Percentiles rank a stretch among this genome's conserved stretches.
Conservation (phyloP, 2,888 invertebrate genomes). For the Lasioglossum morio region DNA sequence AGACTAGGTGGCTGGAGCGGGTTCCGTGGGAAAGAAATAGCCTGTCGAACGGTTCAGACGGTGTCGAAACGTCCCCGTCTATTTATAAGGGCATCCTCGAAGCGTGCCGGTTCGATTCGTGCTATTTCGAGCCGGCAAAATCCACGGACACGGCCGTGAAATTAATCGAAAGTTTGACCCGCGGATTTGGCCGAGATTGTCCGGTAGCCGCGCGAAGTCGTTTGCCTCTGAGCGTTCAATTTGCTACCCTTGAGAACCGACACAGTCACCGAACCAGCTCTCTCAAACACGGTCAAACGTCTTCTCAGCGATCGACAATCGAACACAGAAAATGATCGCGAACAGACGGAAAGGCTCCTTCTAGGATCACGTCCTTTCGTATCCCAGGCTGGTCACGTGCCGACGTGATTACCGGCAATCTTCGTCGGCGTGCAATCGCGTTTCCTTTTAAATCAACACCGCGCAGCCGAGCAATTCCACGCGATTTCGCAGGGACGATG, state of each 20-base stretch:
- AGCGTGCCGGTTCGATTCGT: constrained; percentile 39
- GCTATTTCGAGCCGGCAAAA: constrained; percentile 45
- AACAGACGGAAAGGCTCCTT: no score
- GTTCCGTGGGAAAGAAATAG: constrained; percentile 1
- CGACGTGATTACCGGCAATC: constrained; percentile 42
- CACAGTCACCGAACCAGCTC: not conserved
- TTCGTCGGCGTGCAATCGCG: constrained; percentile 39
- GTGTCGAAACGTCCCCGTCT: constrained; percentile 24
- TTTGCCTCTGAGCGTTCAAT: not conserved
- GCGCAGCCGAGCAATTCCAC: constrained; percentile 15
- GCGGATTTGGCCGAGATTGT: not conserved
- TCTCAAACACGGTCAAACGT: not conserved
- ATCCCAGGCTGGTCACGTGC: constrained; percentile 37
- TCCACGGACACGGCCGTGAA: constrained; percentile 34
- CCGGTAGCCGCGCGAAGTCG: no score
- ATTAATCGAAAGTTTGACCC: constrained; percentile 40
- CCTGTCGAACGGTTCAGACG: not conserved
- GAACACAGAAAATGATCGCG: not conserved
- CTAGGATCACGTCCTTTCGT: not conserved
- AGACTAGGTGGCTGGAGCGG: not conserved
- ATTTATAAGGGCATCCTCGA: constrained; percentile 55
- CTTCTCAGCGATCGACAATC: not conserved
- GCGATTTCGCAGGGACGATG: not conserved
- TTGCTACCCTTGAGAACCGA: not conserved
- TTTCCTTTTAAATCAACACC: constrained; percentile 46